These are phyloP conservation scores for Mythimna vitellina DNA, from an alignment of 2,888 invertebrate species.

Conservation along the genomic window DNA sequence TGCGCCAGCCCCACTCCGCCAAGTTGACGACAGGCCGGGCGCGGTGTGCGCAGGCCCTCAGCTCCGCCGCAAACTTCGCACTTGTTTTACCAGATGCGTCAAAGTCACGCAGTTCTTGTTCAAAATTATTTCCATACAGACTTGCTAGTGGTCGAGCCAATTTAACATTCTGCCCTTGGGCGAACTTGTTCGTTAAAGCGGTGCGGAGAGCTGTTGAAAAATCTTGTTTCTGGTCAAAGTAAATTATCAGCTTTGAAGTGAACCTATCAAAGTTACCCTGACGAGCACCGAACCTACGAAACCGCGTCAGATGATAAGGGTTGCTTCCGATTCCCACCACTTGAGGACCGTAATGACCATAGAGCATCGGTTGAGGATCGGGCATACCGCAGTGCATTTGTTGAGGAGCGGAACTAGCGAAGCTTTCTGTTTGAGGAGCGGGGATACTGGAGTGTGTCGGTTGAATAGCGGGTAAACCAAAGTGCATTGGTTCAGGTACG, in stretches of 20 bases:
- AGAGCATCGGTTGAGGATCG: too few species aligned
- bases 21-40: conserved; percentile 70
- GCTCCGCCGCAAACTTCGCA: conserved; percentile 62
- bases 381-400: not conserved
- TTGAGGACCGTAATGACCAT: not conserved
- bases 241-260: conserved; percentile 71
- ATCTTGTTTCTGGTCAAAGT: conserved; percentile 75
- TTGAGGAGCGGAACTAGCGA: not conserved
- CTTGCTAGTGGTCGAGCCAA: conserved; percentile 57
- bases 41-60: conserved; percentile 73
- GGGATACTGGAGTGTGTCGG: not conserved
- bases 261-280: conserved; percentile 69
- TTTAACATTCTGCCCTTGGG: conserved; percentile 22
- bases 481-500: not conserved
- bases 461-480: not conserved
- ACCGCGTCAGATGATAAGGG: not conserved
- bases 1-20: conserved; percentile 69
- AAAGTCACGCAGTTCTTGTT: conserved; percentile 49
- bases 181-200: conserved; percentile 37
- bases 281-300: conserved; percentile 16
- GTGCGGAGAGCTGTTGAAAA: conserved; percentile 66
- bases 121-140: conserved; percentile 52
- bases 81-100: conserved; percentile 42
- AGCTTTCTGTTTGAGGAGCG: not conserved
- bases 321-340: not conserved